Base-by-base conservation (phyloP, 1,140 invertebrate species). In the Oncopeltus fasciatus region DNA sequence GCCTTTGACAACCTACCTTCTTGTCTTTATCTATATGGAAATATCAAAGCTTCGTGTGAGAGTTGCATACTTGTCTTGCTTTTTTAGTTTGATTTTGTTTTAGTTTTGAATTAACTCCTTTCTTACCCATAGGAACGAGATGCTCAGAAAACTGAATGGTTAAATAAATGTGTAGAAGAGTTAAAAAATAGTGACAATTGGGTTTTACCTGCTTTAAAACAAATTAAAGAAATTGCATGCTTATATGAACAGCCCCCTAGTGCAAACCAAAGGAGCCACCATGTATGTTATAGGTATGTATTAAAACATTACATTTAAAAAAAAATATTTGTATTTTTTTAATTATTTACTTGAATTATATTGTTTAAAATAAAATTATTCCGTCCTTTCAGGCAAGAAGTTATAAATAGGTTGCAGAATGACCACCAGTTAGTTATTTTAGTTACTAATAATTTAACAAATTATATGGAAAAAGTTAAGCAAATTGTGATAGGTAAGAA, bases 91-190 rank as follows among this genome's bases (percentile, higher is more conserved):
- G n/a, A n/a, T n/a, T n/a, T n/a, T n/a, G n/a, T n/a, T n/a, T n/a
- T n/a, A n/a, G 1, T 27, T 28, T 20, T 63, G 49, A 44, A 24
- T 57, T 1, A 46, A 28, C 1, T 24, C 28, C 2, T 29, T 29
- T 49, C 28, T 44, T 31, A 3, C 14, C n/a, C 16, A 21, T 83
- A 95, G 80, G 93, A 98, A 71, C 81, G 93, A 66, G 94, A 98
- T 77, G 85, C 88, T 28, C 94, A 97, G 75, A 98, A 98, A 75
- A 91, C 90, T 49, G 82, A 91, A 58, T 98, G 94, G 94, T 74
- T 98, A 51, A 88, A 94, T 70, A 92, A 91, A 71, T 97, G 95
- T 73, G 92, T 98, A 14, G 90, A 94, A 68, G 93, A 98, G 73
- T 74, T 98, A 28, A 95, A 94, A 71, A 84, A 81, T 60, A 83